Evolutionary conservation across 2,797 vertebrate species (phyloP).

Genomic region (Phataginus tetradactyla): DNA sequence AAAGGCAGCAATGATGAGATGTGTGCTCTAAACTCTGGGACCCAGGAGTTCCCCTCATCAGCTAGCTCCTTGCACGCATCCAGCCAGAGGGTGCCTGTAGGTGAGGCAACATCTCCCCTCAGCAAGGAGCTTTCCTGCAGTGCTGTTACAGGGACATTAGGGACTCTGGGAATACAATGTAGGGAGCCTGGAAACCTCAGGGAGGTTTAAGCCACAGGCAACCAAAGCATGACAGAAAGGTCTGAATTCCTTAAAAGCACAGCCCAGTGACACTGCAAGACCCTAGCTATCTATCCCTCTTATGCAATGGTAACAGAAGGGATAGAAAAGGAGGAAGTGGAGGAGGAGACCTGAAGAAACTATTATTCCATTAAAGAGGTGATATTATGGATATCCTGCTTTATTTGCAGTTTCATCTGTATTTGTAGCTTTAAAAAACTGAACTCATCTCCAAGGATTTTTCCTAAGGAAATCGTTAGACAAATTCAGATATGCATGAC

Average conservation of each 20-base stretch:
- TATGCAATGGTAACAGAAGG: not conserved
- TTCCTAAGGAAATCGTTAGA: not conserved
- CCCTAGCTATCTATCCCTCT: not conserved
- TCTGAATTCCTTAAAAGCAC: not conserved
- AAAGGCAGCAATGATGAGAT: not conserved
- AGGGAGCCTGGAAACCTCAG: not conserved
- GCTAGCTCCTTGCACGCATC: not conserved
- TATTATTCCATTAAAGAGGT: not conserved
- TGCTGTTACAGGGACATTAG: not conserved
- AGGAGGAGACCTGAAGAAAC: not conserved
- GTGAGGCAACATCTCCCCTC: not conserved
- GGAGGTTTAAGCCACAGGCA: not conserved
- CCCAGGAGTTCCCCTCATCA: not conserved
- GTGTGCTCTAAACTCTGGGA: not conserved
- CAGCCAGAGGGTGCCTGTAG: not conserved
- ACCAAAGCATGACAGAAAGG: not conserved
- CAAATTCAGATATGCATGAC: not conserved
- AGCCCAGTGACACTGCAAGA: not conserved
- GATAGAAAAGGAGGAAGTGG: not conserved
- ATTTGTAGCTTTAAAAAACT: not conserved
- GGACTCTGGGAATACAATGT: not conserved
- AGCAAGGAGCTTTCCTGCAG: not conserved
- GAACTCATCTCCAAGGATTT: not conserved
- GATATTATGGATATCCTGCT: not conserved
- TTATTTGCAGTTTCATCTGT: not conserved